Evolutionary conservation across 2,888 invertebrate genomes (phyloP), one percentile per base, ranked within the genome.

Genomic region (Watsonalla cultraria): DNA sequence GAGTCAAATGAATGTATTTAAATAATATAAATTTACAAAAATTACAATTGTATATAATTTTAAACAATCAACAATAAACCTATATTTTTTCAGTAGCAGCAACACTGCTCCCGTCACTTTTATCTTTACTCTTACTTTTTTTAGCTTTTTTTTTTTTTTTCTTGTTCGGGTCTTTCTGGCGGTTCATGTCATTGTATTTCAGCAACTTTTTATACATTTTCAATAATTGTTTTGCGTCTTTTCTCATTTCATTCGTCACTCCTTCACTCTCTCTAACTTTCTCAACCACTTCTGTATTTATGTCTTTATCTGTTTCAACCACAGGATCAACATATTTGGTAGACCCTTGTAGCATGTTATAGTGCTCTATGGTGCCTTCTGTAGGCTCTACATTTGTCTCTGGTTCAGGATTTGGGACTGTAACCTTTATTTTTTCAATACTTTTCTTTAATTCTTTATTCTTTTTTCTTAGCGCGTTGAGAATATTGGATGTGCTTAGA

Each of bases 381-480:
- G 24, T 1, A 24, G 4, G 24, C 24, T 24, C 90, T 61, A 76
- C 74, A 49, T 78, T 52, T 52, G 53, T 51, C 37, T 56, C 52
- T 57, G 5, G 9, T 64, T 56, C 47, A 53, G 51, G 48, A 52
- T 35, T 6, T 56, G 51, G 14, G 63, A 54, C 54, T 60, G 64
- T 59, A 46, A 54, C 54, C 57, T 80, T 82, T 8, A 74, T 71
- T 51, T 84, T 76, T 60, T 78, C 76, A 48, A 91, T 59, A 53
- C 85, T 90, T 57, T 73, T 83, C 61, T 90, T 91, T 1, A 91
- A 61, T 55, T 91, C 82, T 65, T 73, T 89, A 61, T 93, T 92
- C 70, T 93, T 93, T 64, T 92, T 92, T 57, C 93, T 81, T n/a
- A 93, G 76, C 14, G 92, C 92, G 61, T 93, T 93, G 0, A 92